Percentiles rank a stretch among this genome's conserved stretches.
phyloP scores from a whole-genome alignment of 2,797 vertebrate species.

The Trachops cirrhosus region DNA sequence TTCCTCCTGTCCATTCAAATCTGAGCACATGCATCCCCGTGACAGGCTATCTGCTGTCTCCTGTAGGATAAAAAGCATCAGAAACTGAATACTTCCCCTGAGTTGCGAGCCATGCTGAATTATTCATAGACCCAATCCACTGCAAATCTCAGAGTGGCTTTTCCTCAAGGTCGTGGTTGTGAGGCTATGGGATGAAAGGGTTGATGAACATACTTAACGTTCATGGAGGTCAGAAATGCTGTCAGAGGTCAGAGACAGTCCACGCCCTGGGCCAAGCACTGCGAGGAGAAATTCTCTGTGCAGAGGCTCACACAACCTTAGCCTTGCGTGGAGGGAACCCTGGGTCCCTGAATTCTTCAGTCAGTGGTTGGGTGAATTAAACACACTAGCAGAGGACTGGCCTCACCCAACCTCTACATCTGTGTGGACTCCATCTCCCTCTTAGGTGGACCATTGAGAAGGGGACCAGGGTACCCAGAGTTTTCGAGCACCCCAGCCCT shows the following conservation, averaged over 20 bases:
- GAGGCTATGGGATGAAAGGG: background rate
- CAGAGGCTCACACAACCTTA: background rate
- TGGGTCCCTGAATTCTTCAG: background rate
- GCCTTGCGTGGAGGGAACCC: background rate
- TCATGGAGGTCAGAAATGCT: background rate
- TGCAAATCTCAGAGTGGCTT: constrained; percentile 52
- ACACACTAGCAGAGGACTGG: background rate
- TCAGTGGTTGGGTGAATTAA: background rate
- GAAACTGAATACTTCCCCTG: constrained; percentile 69
- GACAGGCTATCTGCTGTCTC: background rate
- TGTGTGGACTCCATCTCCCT: background rate
- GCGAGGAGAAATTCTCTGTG: background rate
- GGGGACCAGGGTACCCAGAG: background rate
- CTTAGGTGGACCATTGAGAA: background rate
- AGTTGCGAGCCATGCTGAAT: constrained; percentile 57
- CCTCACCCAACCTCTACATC: background rate
- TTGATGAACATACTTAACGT: background rate
- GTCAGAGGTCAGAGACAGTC: background rate
- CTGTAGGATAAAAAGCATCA: constrained; percentile 64
- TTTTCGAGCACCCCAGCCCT: background rate
- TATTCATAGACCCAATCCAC: constrained; percentile 62
- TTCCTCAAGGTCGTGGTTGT: constrained; percentile 49
- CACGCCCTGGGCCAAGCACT: background rate
- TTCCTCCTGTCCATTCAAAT: background rate
- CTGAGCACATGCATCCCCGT: constrained; percentile 59